Conservation (phyloP, 2,797 vertebrate genomes). For the Arremon brunneinucha region DNA sequence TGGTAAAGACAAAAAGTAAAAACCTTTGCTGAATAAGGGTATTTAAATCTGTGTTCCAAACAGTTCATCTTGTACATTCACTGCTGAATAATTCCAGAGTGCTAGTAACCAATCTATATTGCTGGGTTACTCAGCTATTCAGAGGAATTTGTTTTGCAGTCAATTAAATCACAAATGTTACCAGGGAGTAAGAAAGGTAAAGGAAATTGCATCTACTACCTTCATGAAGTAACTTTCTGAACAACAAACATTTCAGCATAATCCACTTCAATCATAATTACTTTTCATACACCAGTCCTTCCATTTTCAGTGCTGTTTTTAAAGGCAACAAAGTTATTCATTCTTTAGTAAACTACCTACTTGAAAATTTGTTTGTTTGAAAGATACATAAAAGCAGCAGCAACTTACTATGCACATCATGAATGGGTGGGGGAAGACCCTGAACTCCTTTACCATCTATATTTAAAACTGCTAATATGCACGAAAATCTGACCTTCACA, state of each 20-base stretch:
- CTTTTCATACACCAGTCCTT: background rate
- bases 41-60: background rate
- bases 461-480: background rate
- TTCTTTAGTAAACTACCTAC: background rate
- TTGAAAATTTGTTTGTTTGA: background rate
- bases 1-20: background rate
- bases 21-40: background rate
- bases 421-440: fast-evolving
- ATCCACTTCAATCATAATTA: constrained; percentile 63
- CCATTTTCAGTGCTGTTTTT: background rate
- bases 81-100: background rate
- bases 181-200: constrained; percentile 9
- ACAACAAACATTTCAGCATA: constrained; percentile 53
- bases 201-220: constrained; percentile 56
- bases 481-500: background rate
- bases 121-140: constrained; percentile 32
- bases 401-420: background rate
- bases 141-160: constrained; percentile 34
- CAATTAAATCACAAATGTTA: constrained; percentile 50
- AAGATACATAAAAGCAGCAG: background rate
- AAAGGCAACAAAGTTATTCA: background rate
- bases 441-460: background rate
- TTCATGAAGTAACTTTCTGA: constrained; percentile 56
- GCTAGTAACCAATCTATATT: background rate
- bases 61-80: background rate